Evolutionary conservation across 2,888 invertebrate species (phyloP), one percentile per base, ranked within the genome.

Genomic region (Cheilosia scutellata): DNA sequence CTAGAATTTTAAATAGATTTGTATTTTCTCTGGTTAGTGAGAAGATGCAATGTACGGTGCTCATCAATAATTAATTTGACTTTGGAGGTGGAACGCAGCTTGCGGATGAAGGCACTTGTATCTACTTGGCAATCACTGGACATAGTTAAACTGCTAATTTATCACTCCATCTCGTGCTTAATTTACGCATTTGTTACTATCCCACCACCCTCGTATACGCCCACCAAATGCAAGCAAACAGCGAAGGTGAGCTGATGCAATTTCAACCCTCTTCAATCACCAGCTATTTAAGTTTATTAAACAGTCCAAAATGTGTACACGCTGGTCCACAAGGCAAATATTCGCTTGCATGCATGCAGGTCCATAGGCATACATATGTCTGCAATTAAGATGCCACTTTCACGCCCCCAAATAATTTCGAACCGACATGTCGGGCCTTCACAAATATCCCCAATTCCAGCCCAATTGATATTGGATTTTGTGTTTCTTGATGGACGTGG

Each of bases 351-450:
- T 20, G 29, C 0, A 25, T 57, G 63, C 11, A 16, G 27, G 27
- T 29, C 49, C 63, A 63, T 31, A 62, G 37, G 49, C 47, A 60
- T 47, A 66, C 47, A 60, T 47, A 66, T 37, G 65, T 47, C 58
- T 83, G 79, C 83, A 84, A 79, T 84, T 84, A 79, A 84, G 70
- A 79, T 79, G 75, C 65, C 75, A 79, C 75, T 75, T 63, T 44
- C 68, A 84, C 83, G 83, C 74, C 79, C 79, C 79, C 68, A 70
- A 20, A 84, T 84, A 84, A 84, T 71, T 84, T 79, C 20, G 44
- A 31, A 29, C 58, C 49, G 53, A 68, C 51, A 62, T 66, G 65
- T 31, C 13, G 44, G 31, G 55, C 31, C 37, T 65, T 65, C 42
- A 13, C 44, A 76, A 70, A 65, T 76, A 65, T 77, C 31, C 47